Conservation (phyloP, 2,888 invertebrate species). For the Athrips mouffetella region DNA sequence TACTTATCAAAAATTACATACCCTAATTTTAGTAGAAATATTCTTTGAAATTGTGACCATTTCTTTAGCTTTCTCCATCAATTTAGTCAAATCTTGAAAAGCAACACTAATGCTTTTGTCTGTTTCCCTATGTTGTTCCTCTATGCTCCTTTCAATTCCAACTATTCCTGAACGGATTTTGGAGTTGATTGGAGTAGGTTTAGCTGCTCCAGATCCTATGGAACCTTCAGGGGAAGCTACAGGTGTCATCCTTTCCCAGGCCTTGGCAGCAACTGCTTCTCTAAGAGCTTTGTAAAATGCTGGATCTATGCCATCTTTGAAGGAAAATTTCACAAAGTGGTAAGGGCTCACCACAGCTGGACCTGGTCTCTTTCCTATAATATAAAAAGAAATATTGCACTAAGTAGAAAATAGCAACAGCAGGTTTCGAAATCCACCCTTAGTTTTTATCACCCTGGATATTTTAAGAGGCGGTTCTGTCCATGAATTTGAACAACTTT, state of each 20-base stretch:
- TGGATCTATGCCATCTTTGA: conserved; percentile 87
- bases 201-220: conserved; percentile 23
- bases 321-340: conserved; percentile 89
- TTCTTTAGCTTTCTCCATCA: conserved; percentile 98
- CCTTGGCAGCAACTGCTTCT: conserved; percentile 80
- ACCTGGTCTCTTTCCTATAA: conserved; percentile 82
- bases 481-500: no score
- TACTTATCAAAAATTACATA: no score
- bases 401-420: no score
- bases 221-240: conserved; percentile 32
- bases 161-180: conserved; percentile 93
- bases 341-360: conserved; percentile 84
- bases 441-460: no score
- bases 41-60: conserved; percentile 96
- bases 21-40: conserved; percentile 94
- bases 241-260: conserved; percentile 78
- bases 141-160: conserved; percentile 95
- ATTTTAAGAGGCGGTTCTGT: no score
- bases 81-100: conserved; percentile 95
- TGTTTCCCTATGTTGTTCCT: conserved; percentile 93
- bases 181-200: conserved; percentile 65
- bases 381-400: background rate
- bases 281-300: conserved; percentile 81
- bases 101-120: conserved; percentile 95
- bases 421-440: no score